These are phyloP conservation scores for Corythoichthys intestinalis DNA, from an alignment of 2,113 vertebrate genomes.

Conservation along the genomic window DNA sequence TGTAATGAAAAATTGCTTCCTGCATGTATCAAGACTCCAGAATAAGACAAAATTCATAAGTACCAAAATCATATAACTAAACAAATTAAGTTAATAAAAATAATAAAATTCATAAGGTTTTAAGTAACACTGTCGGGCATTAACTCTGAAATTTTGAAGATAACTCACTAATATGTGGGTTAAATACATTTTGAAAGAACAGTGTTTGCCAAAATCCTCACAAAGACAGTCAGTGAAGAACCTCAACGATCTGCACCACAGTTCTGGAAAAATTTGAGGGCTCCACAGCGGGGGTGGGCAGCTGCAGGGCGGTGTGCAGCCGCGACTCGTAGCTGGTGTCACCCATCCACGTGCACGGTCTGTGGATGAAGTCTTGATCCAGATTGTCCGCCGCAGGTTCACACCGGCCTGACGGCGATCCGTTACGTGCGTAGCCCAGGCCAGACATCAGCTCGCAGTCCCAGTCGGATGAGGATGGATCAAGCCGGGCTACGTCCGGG, in stretches of 20 bases:
- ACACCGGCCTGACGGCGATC: conserved; percentile 18
- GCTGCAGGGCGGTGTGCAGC: conserved; percentile 62
- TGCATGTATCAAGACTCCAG: too few species aligned
- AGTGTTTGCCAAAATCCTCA: not conserved
- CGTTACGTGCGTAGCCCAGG: not conserved
- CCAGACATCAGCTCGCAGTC: conserved; percentile 59
- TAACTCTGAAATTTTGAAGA: not conserved
- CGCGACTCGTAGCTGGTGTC: conserved; percentile 59
- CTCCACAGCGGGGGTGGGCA: conserved; percentile 11
- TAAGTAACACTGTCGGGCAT: not conserved
- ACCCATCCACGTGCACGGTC: conserved; percentile 43
- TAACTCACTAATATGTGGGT: not conserved
- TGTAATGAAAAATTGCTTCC: not conserved
- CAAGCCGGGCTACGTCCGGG: conserved; percentile 49
- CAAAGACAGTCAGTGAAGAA: conserved; percentile 39
- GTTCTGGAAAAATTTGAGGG: conserved; percentile 30
- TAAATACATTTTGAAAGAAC: too few species aligned
- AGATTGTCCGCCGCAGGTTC: conserved; percentile 46
- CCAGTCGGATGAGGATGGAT: conserved; percentile 55
- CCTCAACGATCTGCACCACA: conserved; percentile 53
- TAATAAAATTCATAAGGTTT: not conserved
- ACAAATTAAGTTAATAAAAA: not conserved
- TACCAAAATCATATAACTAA: too few species aligned
- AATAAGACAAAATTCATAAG: too few species aligned
- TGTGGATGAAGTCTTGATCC: conserved; percentile 63